These are phyloP conservation scores for Formicarius rufipectus DNA, from an alignment of 2,113 vertebrate genomes.

Conservation along the genomic window DNA sequence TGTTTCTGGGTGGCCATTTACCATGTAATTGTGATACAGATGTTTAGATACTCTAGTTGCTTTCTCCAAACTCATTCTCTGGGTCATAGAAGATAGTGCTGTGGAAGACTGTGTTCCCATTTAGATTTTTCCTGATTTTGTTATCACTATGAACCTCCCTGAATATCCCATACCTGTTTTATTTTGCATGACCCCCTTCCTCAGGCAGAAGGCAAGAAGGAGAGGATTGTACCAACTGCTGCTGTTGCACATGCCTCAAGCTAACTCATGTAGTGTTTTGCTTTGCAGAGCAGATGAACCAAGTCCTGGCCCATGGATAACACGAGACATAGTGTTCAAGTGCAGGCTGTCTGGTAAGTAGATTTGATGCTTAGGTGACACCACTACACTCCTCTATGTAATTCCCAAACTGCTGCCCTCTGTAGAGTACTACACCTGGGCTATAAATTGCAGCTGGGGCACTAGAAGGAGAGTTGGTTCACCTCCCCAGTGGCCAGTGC, in stretches of 20 bases:
- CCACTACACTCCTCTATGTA: accelerated
- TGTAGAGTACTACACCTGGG: neutral
- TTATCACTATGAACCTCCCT: neutral
- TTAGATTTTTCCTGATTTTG: neutral
- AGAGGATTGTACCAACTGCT: neutral
- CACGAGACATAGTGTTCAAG: neutral
- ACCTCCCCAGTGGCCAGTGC: neutral
- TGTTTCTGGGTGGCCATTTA: neutral
- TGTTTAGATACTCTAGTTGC: neutral
- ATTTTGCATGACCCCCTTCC: neutral
- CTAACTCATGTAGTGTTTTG: neutral
- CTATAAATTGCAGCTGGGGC: neutral
- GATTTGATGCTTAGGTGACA: neutral
- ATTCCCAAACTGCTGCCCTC: neutral
- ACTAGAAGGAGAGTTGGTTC: neutral
- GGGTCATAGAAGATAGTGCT: neutral
- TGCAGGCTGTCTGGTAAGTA: neutral
- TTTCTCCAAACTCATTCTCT: neutral
- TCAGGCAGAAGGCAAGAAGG: neutral
- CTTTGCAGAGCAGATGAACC: neutral
- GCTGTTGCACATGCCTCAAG: neutral
- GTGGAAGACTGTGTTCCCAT: neutral
- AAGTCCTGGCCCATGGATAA: neutral
- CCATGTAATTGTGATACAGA: accelerated
- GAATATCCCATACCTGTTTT: neutral